Base-by-base conservation (phyloP, 2,113 vertebrate species). In the Puntigrus tetrazona region DNA sequence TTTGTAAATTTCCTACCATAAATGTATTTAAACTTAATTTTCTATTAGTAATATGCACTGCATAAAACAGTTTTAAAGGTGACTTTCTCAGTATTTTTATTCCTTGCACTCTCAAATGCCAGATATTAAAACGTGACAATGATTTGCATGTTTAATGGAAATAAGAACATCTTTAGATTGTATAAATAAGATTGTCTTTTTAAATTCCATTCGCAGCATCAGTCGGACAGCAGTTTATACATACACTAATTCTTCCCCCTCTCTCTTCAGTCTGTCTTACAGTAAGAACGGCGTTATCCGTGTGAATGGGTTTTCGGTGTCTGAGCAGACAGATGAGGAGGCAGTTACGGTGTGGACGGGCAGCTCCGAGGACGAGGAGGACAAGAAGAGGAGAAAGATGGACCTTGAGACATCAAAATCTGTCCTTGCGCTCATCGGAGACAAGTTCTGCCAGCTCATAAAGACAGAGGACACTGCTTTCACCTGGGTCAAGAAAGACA, bases 281-380 rank as follows among this genome's bases (percentile, higher is more conserved):
- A 97, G 96, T 93, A 97, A 97, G 90, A 97, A 97, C 0, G 96
- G 96, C 87, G 96, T 97, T 70, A 93, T 97, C 89, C 93, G 96
- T 81, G 96, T 96, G 91, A 96, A 96, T 91, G 96, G 96, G 50
- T 97, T 97, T 87, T 96, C 96, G 61, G 95, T 95, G 90, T 95
- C 95, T 82, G 96, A 96, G 89, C 95, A 97, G 2, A 96, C 96
- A 84, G 95, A 96, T 89, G 96, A 97, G 85, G 96, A 96, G 92
- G 95, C 96, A 93, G 84, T 87, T 27, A 81, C 29, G 8, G 88
- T 87, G 47, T 87, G 84, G 86, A 29, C 29, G 36, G 63, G 72
- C 1, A 78, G 78, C 9, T 81, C 83, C 67, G 84, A 89, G 47
- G 84, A 69, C 14, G 57, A 75, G 45, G 77, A 67, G 18, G 81